These are phyloP conservation scores for Pedetes capensis DNA, from an alignment of 2,113 vertebrate species.

Conservation along the genomic window DNA sequence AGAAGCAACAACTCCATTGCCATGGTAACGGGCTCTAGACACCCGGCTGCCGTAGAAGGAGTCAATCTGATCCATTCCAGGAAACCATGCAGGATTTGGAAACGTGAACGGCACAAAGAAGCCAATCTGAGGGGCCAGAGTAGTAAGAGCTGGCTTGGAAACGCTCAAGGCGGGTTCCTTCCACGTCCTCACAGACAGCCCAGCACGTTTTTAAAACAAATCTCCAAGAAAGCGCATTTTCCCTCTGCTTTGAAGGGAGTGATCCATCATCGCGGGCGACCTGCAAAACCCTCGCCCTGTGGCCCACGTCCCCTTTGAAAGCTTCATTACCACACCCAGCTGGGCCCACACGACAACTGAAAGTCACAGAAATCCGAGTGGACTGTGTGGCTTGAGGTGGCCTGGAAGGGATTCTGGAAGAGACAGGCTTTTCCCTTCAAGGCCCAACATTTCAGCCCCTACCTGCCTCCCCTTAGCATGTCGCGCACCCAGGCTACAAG, in stretches of 20 bases:
- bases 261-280: constrained; percentile 44
- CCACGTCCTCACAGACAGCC: background rate
- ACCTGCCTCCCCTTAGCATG: background rate
- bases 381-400: background rate
- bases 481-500: background rate
- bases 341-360: background rate
- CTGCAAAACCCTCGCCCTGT: constrained; percentile 35
- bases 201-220: background rate
- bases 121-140: background rate
- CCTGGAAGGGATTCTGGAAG: background rate
- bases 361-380: constrained; percentile 10
- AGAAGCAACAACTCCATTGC: constrained; percentile 73
- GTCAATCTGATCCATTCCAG: background rate
- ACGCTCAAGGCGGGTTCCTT: background rate
- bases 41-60: background rate
- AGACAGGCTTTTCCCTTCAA: background rate
- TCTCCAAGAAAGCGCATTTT: constrained; percentile 19
- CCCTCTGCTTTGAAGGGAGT: constrained; percentile 42
- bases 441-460: background rate
- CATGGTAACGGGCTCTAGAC: constrained; percentile 70
- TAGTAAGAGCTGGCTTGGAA: background rate
- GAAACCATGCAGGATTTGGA: background rate
- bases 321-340: constrained; percentile 54
- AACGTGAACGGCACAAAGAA: background rate
- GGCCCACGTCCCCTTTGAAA: constrained; percentile 14